Percentiles rank a stretch among this genome's conserved stretches.
These are phyloP conservation scores for Operophtera brumata DNA, from an alignment of 2,888 invertebrate genomes.

Conservation along the genomic window DNA sequence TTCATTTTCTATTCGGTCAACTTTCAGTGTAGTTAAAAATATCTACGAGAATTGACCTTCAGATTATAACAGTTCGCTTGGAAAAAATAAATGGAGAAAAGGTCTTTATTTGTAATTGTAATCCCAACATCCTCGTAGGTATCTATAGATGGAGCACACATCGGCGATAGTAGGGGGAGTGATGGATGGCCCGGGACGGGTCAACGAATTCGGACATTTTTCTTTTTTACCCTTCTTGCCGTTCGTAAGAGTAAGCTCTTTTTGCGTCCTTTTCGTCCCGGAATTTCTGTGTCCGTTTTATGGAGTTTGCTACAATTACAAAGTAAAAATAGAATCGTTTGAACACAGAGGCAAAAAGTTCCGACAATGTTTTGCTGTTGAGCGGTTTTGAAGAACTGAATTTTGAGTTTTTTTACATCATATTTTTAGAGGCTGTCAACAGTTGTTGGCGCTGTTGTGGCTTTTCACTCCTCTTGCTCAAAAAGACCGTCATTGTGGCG, in stretches of 20 bases:
- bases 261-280: constrained; percentile 75
- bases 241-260: constrained; percentile 79
- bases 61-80: constrained; percentile 20
- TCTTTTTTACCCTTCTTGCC: constrained; percentile 82
- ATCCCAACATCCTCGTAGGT: constrained; percentile 74
- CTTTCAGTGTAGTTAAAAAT: no score
- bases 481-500: no score
- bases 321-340: constrained; percentile 77
- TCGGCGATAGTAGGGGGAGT: constrained; percentile 73
- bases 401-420: neutral
- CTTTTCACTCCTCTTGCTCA: no score
- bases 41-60: no score
- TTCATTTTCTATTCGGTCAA: no score
- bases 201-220: constrained; percentile 82
- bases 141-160: constrained; percentile 44
- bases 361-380: constrained; percentile 27
- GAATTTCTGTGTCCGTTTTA: constrained; percentile 76
- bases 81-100: constrained; percentile 42
- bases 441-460: no score
- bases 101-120: constrained; percentile 55
- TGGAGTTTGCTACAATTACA: constrained; percentile 78
- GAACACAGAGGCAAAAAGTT: constrained; percentile 59
- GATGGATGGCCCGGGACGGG: constrained; percentile 81
- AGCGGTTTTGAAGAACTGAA: constrained; percentile 5
- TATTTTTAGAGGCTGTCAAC: neutral